Conservation (phyloP, 2,797 vertebrate species). For the Bryconaethiops microstoma region DNA sequence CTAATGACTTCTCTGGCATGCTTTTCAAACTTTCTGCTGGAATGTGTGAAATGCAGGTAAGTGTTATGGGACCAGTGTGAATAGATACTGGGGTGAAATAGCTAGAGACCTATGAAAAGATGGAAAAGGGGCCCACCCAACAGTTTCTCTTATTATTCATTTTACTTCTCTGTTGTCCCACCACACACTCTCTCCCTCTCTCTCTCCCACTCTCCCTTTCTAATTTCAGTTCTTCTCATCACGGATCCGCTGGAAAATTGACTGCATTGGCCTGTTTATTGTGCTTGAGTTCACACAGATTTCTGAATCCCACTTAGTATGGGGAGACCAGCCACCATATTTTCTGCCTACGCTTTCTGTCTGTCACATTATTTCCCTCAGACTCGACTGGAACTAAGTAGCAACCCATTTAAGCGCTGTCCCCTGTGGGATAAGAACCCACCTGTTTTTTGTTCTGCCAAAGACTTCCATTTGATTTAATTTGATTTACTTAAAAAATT, state of each 20-base stretch:
- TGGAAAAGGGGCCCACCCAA: not conserved
- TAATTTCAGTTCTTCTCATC: conserved; percentile 11
- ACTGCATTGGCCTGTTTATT: conserved; percentile 14
- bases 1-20: no score
- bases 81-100: not conserved
- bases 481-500: no score
- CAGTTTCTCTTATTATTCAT: not conserved
- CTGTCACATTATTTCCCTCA: not conserved
- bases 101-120: not conserved
- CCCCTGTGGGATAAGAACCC: not conserved
- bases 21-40: not conserved
- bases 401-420: not conserved
- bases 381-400: conserved; percentile 1
- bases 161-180: not conserved
- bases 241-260: not conserved
- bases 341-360: not conserved
- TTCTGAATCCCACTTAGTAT: not conserved
- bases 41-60: not conserved
- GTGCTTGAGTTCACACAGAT: conserved; percentile 1
- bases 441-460: not conserved
- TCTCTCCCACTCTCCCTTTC: not conserved
- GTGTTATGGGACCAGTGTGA: not conserved
- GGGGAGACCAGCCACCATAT: not conserved
- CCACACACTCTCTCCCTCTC: not conserved
- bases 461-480: no score